Evolutionary conservation across 2,797 vertebrate genomes (phyloP).

Genomic region (Pipistrellus pygmaeus): DNA sequence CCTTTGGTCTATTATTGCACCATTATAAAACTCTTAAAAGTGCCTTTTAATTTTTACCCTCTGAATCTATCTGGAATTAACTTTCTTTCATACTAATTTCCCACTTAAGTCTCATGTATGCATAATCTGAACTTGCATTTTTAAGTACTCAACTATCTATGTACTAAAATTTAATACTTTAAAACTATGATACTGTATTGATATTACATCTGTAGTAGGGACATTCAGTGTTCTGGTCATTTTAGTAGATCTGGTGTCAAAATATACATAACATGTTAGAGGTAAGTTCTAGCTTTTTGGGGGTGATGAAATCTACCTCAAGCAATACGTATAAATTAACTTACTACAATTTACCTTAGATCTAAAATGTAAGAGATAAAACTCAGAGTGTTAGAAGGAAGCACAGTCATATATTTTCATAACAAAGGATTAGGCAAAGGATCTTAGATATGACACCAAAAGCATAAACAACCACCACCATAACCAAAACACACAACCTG

Average conservation of each 20-base stretch:
- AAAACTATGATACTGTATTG: not conserved
- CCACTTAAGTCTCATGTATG: not conserved
- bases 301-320: not conserved
- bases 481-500: not conserved
- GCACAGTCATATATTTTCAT: not conserved
- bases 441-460: not conserved
- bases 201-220: not conserved
- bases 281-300: not conserved
- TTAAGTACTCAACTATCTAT: not conserved
- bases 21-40: not conserved
- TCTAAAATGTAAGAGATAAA: not conserved
- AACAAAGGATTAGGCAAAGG: not conserved
- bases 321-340: not conserved
- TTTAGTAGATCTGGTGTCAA: not conserved
- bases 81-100: constrained; percentile 30
- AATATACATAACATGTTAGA: not conserved
- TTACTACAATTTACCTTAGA: not conserved
- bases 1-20: not conserved
- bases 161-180: not conserved
- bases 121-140: not conserved
- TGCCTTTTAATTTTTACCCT: not conserved
- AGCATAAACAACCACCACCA: not conserved
- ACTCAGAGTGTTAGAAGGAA: not conserved
- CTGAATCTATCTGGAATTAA: not conserved
- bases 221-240: not conserved